Base-by-base conservation (phyloP, 2,797 vertebrate genomes). In the Syngnathus rostellatus region DNA sequence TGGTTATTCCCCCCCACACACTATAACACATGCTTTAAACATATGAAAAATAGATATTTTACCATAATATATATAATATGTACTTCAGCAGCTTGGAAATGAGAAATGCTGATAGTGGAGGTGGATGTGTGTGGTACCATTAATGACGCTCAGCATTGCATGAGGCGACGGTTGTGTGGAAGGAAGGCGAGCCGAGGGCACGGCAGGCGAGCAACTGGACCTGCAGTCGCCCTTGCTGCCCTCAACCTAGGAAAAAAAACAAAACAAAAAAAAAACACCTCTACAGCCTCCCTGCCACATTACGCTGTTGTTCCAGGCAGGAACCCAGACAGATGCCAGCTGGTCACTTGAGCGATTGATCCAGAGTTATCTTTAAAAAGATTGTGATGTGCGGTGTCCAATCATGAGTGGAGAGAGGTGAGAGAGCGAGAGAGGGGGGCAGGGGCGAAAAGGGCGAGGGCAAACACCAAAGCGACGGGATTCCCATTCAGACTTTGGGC, bases 1-100 rank as follows among this genome's bases (percentile, higher is more conserved):
- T 93, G 93, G 92, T 93, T 92, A 91, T 92, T 85, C 54, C 69
- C 79, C 79, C 7, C 70, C 80, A 79, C 92, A 92, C 91, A 91
- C 92, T 90, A 91, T 80, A 89, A 91, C 87, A 90, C 80, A 81
- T 84, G 85, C 78, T 81, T 89, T 88, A 91, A 89, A 94, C 88
- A 92, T 90, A 93, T 92, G 92, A 93, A 91, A 89, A 90, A 92
- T 89, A 89, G 83, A 91, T 77, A 85, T 85, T 78, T 63, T 70
- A 72, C 72, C 31, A 31, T 31, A 31, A 4, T 31, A 31, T 31
- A 31, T 31, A 31, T 31, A 31, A 31, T 31, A 31, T 31, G 66
- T 73, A 43, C 77, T 86, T 93, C 93, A 96, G 95, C 94, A 96
- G 95, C 95, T 94, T 93, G 90, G 91, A 83, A 93, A 90, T 61